phyloP scores from a whole-genome alignment of 2,113 vertebrate species.

The Corythoichthys intestinalis region DNA sequence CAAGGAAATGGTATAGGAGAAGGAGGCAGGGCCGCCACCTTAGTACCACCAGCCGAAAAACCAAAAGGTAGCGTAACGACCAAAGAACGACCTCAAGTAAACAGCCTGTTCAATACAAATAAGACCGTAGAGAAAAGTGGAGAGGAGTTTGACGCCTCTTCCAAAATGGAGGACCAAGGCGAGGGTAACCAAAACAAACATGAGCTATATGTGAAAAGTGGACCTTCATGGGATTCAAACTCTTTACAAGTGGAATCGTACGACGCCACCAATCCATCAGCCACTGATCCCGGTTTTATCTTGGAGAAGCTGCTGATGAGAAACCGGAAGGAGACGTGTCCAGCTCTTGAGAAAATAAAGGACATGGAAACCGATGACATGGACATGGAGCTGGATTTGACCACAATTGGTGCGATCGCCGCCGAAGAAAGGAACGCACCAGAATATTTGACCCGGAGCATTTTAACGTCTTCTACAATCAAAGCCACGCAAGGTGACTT shows the following conservation, averaged over 20 bases:
- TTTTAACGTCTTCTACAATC: conserved; percentile 4
- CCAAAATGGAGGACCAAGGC: conserved; percentile 46
- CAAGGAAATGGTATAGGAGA: conserved; percentile 61
- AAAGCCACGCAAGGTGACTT: conserved; percentile 6
- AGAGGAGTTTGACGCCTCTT: conserved; percentile 9
- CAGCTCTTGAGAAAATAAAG: conserved; percentile 27
- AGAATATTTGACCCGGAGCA: neutral
- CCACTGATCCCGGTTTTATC: conserved; percentile 53
- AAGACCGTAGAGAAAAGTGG: conserved; percentile 24
- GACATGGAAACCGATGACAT: conserved; percentile 12
- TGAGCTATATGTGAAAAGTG: neutral
- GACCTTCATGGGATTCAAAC: conserved; percentile 20
- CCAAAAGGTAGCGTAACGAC: conserved; percentile 30
- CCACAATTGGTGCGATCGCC: neutral
- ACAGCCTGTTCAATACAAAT: conserved; percentile 25
- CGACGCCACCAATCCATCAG: neutral
- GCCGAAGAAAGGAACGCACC: conserved; percentile 5
- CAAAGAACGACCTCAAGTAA: conserved; percentile 32
- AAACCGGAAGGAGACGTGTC: conserved; percentile 38
- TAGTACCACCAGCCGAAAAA: conserved; percentile 48
- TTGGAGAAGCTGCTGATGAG: conserved; percentile 61
- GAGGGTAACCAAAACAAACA: conserved; percentile 22
- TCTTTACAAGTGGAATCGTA: conserved; percentile 7
- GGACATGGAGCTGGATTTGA: conserved; percentile 3
- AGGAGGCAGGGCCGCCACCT: conserved; percentile 46